Evolutionary conservation across 35 echinoderm and acorn worm genomes (phyloP), one percentile per base, ranked within the genome.

Genomic region (Ophioderma brevispina): DNA sequence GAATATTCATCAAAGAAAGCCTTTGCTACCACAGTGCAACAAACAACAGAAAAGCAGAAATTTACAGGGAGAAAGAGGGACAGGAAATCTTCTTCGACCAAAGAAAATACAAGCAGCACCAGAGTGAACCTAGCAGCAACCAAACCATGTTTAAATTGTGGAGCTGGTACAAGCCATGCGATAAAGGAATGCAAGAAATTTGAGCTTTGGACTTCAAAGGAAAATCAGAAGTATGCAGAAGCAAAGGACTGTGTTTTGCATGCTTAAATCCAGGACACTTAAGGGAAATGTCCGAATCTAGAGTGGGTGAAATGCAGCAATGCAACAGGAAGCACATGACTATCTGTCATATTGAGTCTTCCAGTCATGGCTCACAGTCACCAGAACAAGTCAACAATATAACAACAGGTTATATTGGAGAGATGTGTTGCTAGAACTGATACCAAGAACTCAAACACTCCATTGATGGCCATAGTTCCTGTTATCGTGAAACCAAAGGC

Each of bases 241-340:
- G 17, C 8, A 84, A 41, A 28, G 38, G 81, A 10, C 32, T 84
- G n/a, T 84, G 81, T 31, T 84, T 43, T 31, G 13, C 38, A 17
- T 84, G 81, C 32, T 31, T 84, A 14, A 84, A 84, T 40, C 81
- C 37, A 10, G 81, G 81, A 6, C 81, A 84, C 32, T 8, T 49
- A 39, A 50, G 50, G 40, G 40, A 11, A 39, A 28, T 84, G 81
- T 35, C 10, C 10, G 23, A 84, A 37, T 35, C 4, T 17, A 33
- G 8, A 84, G 4, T 13, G 59, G 38, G 6, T 32, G 32, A 33
- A 33, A 37, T 84, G 81, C 81, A 84, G 32, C 11, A 50, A 52
- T 84, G 81, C 30, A 46, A 52, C 17, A 33, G 30, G 42, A 39
- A 84, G 19, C 81, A 84, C 40, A 10, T 31, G 25, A 52, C 81